phyloP scores from a whole-genome alignment of 2,888 invertebrate genomes.

The Dioctria rufipes region DNA sequence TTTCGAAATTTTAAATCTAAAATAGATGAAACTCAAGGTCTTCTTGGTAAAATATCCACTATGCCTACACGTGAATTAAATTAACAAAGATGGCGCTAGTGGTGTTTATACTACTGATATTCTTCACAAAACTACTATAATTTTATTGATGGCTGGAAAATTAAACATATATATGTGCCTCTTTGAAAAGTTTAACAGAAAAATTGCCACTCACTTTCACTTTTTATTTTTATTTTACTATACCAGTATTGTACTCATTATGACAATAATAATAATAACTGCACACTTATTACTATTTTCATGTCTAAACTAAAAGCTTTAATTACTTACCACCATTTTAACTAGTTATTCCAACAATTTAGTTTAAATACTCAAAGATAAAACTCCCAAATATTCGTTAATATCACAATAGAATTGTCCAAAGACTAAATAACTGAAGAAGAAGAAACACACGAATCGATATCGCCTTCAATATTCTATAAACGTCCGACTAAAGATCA shows the following conservation, averaged over 20 bases:
- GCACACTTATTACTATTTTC: neutral
- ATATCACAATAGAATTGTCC: neutral
- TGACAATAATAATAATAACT: neutral
- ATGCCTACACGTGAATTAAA: no score
- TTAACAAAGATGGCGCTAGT: no score
- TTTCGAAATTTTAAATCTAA: no score
- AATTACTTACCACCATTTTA: slow-evolving; percentile 27
- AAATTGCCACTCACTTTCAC: no score
- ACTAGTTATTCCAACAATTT: slow-evolving; percentile 15
- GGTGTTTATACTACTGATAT: no score
- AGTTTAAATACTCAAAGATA: neutral
- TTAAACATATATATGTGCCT: no score
- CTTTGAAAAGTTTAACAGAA: no score
- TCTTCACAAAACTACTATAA: no score
- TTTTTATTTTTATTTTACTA: no score
- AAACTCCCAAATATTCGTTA: neutral
- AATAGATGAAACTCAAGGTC: no score
- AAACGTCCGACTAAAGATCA: slow-evolving; percentile 46
- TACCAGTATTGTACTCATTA: neutral
- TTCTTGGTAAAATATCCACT: no score
- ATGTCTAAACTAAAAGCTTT: neutral
- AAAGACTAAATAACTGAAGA: neutral
- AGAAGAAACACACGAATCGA: slow-evolving; percentile 23
- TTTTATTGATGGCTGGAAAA: no score
- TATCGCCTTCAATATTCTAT: slow-evolving; percentile 18